A percentile compares a stretch with the other conserved stretches of the same genome.
These are phyloP conservation scores for Auanema sp. DNA, from an alignment of 2,888 invertebrate species.

Conservation along the genomic window DNA sequence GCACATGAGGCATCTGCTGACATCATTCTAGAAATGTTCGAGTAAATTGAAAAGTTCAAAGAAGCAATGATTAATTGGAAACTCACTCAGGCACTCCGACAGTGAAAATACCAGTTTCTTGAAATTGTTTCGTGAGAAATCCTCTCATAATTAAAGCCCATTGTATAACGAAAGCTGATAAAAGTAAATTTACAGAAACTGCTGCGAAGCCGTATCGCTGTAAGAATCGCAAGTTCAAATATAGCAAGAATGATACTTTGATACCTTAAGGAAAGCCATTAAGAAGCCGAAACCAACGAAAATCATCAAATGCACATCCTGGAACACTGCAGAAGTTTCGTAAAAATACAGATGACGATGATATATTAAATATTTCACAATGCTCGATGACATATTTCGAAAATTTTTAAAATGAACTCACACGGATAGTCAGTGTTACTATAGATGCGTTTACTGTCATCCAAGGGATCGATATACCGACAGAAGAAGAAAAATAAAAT, in stretches of 20 bases:
- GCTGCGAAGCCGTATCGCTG: slow-evolving; percentile 82
- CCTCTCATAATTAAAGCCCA: slow-evolving; percentile 71
- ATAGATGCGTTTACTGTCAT: slow-evolving; percentile 44
- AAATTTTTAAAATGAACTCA: slow-evolving; percentile 23
- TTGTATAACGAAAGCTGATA: slow-evolving; percentile 81
- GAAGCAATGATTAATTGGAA: slow-evolving; percentile 6
- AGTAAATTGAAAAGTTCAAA: slow-evolving; percentile 1
- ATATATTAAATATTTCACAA: slow-evolving; percentile 7
- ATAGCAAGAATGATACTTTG: neutral
- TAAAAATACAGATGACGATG: neutral
- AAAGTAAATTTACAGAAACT: slow-evolving; percentile 82
- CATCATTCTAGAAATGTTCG: slow-evolving; percentile 62
- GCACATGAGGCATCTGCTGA: slow-evolving; percentile 67
- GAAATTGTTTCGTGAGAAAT: slow-evolving; percentile 52
- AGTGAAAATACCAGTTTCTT: slow-evolving; percentile 48
- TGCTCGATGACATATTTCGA: neutral
- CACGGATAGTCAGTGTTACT: slow-evolving; percentile 54
- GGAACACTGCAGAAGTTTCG: slow-evolving; percentile 50
- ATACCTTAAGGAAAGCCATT: slow-evolving; percentile 58
- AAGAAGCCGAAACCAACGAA: slow-evolving; percentile 61
- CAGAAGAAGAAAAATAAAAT: slow-evolving; percentile 50
- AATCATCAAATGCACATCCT: slow-evolving; percentile 63
- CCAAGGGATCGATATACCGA: slow-evolving; percentile 51
- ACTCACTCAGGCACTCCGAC: slow-evolving; percentile 57
- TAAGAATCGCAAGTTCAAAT: slow-evolving; percentile 1